Evolutionary conservation across 2,888 invertebrate species (phyloP), one percentile per base, ranked within the genome.

Genomic region (Cerastoderma edule): DNA sequence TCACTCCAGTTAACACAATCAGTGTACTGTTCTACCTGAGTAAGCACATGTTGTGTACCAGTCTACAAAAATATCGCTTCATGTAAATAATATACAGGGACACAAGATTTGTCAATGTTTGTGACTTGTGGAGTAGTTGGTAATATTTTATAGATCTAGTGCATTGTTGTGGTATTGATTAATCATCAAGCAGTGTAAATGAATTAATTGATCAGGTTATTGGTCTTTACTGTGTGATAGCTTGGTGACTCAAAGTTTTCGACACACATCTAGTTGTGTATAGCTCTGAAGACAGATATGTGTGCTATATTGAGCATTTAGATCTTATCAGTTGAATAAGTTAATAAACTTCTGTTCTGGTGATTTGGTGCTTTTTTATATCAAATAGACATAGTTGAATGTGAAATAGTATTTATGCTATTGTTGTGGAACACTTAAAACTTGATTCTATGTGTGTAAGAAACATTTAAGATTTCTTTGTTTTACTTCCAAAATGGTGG

Each of bases 1-100:
- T 81, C 81, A 73, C 81, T 81, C 64, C 50, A 70, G 71, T 64
- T 72, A 75, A 75, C 56, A 75, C 75, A 74, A 72, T 76, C 76
- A 76, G 63, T n/a, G n/a, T 63, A 44, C 71, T 28, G 75, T 75
- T 73, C 75, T 71, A 75, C 78, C 78, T 81, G 81, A 78, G 67
- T 78, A 71, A 71, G 66, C 78, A 72, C 22, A 72, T 46, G 22
- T 1, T 50, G 66, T 73, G 65, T 68, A 73, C 76, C 80, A 80
- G 80, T 76, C 73, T 50, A 50, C 63, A 67, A 63, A 35, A 67
- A 63, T 53, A 46, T 50, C 35, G 44, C n/a, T 63, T 44, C 67
- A 67, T 67, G 73, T 73, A 75, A 75, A 71, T 64, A 54, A 44
- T 33, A 48, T 56, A 53, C 22, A 53, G 35, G 50, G 22, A 16